Evolutionary conservation across 2,797 vertebrate species (phyloP), one percentile per base, ranked within the genome.

Genomic region (Cossypha niveicapilla): DNA sequence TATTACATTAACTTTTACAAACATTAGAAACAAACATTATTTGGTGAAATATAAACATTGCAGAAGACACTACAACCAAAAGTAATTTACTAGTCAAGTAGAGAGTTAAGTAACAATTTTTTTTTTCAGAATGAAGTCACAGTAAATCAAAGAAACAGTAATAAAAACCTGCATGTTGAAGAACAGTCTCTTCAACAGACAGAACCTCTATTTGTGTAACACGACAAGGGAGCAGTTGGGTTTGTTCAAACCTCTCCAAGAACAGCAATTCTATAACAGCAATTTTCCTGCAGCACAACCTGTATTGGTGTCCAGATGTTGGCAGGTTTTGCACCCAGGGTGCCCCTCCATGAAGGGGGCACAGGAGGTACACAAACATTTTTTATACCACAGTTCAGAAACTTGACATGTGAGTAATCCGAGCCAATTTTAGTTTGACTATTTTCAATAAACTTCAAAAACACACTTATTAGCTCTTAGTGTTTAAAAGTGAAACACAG

Each of bases 21-120:
- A 96, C 37, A 41, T 75, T 77, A 94, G 42, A 91, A 94, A 96
- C 79, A 90, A 96, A 94, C 47, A 53, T 61, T 44, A 65, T 72
- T 84, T 56, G 44, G 80, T 88, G 79, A 91, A 74, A 82, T 89
- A 94, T 1, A 95, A 95, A 95, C 48, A 80, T 3, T 51, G 70
- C 67, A 83, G 91, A 93, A 93, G 44, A 93, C 73, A 75, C 30
- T 54, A 93, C 28, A 87, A 91, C 61, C 72, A 42, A 82, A 85
- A 67, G 23, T 54, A 56, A 88, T 54, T 86, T 78, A 92, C 57
- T 8, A 37, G 24, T 87, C 48, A 65, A 71, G 37, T 79, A 91
- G 27, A 89, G 7, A 65, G n/a, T 63, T 73, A 76, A 86, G 30
- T 66, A 82, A 81, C 30, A 41, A 12, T 2, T 51, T 28, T 23